These are phyloP conservation scores for Heliconius charithonia DNA, from an alignment of 2,888 invertebrate genomes.

Conservation along the genomic window DNA sequence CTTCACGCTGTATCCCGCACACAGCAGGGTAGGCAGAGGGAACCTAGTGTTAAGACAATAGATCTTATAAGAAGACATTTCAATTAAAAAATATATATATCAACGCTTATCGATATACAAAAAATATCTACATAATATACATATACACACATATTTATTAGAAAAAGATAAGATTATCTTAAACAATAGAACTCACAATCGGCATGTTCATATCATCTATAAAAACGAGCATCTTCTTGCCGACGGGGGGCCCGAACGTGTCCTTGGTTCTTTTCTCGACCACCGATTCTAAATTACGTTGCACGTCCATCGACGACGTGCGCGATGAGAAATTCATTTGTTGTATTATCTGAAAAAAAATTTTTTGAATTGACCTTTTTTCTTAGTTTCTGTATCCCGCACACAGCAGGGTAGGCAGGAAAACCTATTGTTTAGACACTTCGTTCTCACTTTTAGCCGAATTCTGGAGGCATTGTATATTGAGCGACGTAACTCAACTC, in stretches of 20 bases:
- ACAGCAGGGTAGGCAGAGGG: too few relatives aligned
- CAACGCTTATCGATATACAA: background rate
- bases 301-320: conserved; percentile 95
- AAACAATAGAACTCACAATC: conserved; percentile 60
- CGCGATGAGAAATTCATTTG: conserved; percentile 96
- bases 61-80: too few relatives aligned
- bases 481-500: too few relatives aligned
- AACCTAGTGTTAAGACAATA: too few relatives aligned
- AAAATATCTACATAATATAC: background rate
- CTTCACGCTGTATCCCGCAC: too few relatives aligned
- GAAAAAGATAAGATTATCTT: conserved; percentile 3
- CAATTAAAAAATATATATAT: background rate
- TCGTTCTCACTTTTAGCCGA: too few relatives aligned
- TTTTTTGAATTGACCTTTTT: too few relatives aligned
- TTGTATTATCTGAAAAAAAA: conserved; percentile 86
- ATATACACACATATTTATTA: background rate
- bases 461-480: too few relatives aligned
- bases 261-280: conserved; percentile 96
- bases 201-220: conserved; percentile 99
- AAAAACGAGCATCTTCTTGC: conserved; percentile 94
- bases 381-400: too few relatives aligned
- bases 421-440: too few relatives aligned
- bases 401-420: too few relatives aligned
- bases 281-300: conserved; percentile 92
- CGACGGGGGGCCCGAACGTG: conserved; percentile 94